Evolutionary conservation across 2,888 invertebrate genomes (phyloP).

Genomic region (Eucriotettix oculatus): DNA sequence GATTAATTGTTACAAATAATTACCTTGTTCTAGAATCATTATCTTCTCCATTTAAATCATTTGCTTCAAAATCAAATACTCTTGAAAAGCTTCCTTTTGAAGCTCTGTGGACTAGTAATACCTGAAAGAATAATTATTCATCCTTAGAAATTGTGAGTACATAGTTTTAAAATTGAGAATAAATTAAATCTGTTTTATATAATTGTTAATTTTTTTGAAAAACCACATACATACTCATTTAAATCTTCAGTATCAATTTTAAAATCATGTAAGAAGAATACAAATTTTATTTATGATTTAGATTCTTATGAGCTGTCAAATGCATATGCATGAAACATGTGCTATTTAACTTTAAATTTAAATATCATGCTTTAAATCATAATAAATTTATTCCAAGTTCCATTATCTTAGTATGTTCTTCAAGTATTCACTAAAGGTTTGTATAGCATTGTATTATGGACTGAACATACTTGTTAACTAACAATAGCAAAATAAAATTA

Average conservation of each 20-base stretch:
- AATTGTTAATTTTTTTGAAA: no score
- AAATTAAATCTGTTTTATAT: no score
- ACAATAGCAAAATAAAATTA: background rate
- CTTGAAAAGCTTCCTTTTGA: constrained; percentile 85
- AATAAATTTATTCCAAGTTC: no score
- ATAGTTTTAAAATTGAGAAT: no score
- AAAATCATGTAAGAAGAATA: no score
- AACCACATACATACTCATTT: no score
- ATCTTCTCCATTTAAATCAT: constrained; percentile 69
- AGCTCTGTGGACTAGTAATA: constrained; percentile 76
- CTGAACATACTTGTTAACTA: background rate
- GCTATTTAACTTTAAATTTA: no score
- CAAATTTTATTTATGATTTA: no score
- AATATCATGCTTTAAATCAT: no score
- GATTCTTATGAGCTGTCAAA: background rate
- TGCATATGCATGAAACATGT: background rate
- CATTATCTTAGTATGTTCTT: background rate
- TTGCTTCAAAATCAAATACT: constrained; percentile 86
- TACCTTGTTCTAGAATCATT: constrained; percentile 60
- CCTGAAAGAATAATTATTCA: constrained; percentile 29
- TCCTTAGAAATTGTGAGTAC: no score
- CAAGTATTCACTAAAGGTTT: background rate
- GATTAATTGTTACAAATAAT: constrained; percentile 11
- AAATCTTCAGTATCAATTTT: no score
- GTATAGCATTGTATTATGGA: background rate